phyloP scores from a whole-genome alignment of 2,797 vertebrate species.

The Hemibagrus guttatus region DNA sequence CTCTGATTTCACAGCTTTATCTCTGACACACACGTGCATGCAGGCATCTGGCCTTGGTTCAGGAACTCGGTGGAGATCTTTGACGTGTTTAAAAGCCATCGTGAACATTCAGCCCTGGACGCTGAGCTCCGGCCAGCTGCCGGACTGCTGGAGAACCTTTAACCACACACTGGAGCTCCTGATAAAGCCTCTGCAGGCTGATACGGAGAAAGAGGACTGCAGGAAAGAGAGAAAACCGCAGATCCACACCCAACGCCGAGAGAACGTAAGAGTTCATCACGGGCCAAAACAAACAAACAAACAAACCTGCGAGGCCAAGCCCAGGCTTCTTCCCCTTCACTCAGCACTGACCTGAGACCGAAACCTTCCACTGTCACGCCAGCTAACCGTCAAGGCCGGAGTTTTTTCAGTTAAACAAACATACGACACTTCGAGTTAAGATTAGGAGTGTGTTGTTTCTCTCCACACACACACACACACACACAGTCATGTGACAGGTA shows the following conservation, averaged over 20 bases:
- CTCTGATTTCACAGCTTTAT: slow-evolving; percentile 18
- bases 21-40: slow-evolving; percentile 15
- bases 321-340: neutral
- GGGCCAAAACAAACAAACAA: neutral
- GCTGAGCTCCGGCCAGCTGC: slow-evolving; percentile 30
- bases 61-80: slow-evolving; percentile 31
- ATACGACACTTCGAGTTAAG: slow-evolving; percentile 19
- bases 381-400: neutral
- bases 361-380: neutral
- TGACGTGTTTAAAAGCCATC: slow-evolving; percentile 24
- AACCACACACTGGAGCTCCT: neutral
- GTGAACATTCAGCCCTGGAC: neutral
- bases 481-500: neutral
- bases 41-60: slow-evolving; percentile 27
- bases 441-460: neutral
- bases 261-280: neutral
- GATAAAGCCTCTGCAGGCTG: slow-evolving; percentile 7
- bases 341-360: neutral
- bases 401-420: neutral
- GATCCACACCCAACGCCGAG: neutral
- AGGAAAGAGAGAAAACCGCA: neutral
- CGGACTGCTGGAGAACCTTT: slow-evolving; percentile 25
- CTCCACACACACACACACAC: neutral
- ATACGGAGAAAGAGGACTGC: neutral
- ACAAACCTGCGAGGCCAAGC: neutral